phyloP scores from a whole-genome alignment of 2,113 vertebrate species.

The Chloropsis cyanopogon region DNA sequence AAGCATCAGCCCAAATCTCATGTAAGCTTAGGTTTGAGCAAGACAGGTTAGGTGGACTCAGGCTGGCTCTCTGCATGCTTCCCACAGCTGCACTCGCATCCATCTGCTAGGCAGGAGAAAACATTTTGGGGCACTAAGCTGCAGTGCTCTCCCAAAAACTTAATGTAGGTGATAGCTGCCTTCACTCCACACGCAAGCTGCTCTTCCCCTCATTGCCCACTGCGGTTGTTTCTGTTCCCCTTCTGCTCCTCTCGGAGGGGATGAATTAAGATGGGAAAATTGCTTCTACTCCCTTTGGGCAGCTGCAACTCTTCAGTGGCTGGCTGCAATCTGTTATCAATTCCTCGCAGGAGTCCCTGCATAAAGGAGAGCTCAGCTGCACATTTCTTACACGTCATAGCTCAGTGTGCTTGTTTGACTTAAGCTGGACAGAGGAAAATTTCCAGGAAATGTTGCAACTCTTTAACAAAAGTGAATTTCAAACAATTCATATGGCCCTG shows the following conservation, averaged over 20 bases:
- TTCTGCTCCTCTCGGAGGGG: neutral
- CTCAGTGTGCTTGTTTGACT: neutral
- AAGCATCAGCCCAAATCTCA: neutral
- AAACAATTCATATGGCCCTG: neutral
- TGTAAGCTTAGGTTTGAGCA: neutral
- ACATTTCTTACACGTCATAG: accelerated
- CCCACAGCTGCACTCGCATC: neutral
- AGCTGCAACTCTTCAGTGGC: neutral
- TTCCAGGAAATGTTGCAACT: neutral
- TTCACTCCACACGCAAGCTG: neutral
- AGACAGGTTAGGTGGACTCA: neutral
- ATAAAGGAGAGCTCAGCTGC: neutral
- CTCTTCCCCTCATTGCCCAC: neutral
- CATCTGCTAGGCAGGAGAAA: neutral
- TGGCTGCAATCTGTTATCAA: neutral
- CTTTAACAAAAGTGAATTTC: neutral
- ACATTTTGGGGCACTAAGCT: neutral
- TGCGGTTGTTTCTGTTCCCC: neutral
- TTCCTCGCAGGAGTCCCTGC: neutral
- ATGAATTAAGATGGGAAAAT: neutral
- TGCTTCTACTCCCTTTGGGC: neutral
- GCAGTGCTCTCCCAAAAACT: neutral
- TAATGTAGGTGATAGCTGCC: neutral
- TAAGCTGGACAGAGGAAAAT: neutral
- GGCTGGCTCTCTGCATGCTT: neutral